Evolutionary conservation across 2,888 invertebrate species (phyloP).

Genomic region (Itoplectis maculator): DNA sequence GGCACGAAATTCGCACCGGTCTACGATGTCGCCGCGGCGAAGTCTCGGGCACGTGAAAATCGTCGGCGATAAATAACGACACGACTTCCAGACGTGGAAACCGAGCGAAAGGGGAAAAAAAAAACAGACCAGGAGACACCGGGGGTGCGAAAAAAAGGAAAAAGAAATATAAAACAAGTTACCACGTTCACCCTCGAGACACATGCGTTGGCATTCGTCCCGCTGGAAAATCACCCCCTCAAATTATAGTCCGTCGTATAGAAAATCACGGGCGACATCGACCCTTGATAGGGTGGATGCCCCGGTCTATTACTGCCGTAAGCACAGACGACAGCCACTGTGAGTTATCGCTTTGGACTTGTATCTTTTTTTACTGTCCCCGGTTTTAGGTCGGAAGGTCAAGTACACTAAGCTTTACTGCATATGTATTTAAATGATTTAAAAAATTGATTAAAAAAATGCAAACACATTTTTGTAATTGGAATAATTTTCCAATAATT

Average conservation of each 20-base stretch:
- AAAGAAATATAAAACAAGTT: constrained; percentile 1
- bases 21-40: constrained; percentile 55
- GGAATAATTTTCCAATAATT: no score
- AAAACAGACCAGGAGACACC: constrained; percentile 26
- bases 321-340: background rate
- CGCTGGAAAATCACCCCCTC: constrained; percentile 35
- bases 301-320: background rate
- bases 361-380: background rate
- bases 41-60: constrained; percentile 58
- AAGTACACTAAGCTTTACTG: no score
- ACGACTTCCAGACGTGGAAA: constrained; percentile 27
- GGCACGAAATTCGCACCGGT: constrained; percentile 56
- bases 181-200: constrained; percentile 12
- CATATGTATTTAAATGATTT: no score
- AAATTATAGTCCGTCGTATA: constrained; percentile 8
- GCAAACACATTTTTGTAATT: no score
- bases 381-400: background rate
- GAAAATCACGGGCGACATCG: constrained; percentile 8
- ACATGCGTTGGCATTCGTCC: constrained; percentile 48
- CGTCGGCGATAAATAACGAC: constrained; percentile 63
- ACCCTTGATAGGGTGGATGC: constrained; percentile 13
- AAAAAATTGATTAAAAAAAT: no score
- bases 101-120: constrained; percentile 5
- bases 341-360: background rate
- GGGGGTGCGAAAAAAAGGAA: constrained; percentile 6